Percentiles rank a stretch among this genome's conserved stretches.
Evolutionary conservation across 2,888 invertebrate species (phyloP).

Genomic region (Liodrosophila aerea): DNA sequence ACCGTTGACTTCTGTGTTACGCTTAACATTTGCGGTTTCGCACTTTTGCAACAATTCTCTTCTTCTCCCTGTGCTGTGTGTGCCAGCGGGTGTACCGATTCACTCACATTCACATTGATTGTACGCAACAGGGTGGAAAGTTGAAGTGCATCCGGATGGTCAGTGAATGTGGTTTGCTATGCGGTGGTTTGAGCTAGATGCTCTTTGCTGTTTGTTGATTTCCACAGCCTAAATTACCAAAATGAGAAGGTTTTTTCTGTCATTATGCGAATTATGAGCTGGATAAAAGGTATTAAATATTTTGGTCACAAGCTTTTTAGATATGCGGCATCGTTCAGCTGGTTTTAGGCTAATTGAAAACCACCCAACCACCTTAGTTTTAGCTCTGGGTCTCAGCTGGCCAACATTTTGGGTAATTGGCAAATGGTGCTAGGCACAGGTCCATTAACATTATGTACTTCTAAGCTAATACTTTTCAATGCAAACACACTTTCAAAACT

Average conservation of each 20-base stretch:
- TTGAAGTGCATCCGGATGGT: conserved; percentile 78
- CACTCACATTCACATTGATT: conserved; percentile 40
- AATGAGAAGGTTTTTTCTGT: conserved; percentile 73
- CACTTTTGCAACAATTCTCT: conserved; percentile 78
- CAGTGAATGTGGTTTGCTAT: conserved; percentile 53
- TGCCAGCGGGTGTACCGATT: conserved; percentile 38
- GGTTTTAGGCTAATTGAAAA: conserved; percentile 79
- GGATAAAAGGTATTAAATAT: conserved; percentile 80
- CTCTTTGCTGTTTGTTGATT: conserved; percentile 57
- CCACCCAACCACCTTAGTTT: conserved; percentile 23
- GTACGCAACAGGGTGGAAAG: conserved; percentile 82
- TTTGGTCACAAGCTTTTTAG: conserved; percentile 49
- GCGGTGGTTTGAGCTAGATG: conserved; percentile 13
- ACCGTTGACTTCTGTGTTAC: conserved; percentile 79
- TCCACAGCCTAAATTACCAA: conserved; percentile 71
- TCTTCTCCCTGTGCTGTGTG: conserved; percentile 38
- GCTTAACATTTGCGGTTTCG: conserved; percentile 81
- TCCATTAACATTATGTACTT: conserved; percentile 36
- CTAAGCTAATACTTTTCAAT: neutral
- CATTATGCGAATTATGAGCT: conserved; percentile 78
- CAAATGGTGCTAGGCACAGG: conserved; percentile 35
- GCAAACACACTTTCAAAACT: conserved; percentile 17
- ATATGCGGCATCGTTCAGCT: conserved; percentile 21
- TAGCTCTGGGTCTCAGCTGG: conserved; percentile 36
- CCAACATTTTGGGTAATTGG: conserved; percentile 54